Percentiles rank a stretch among this genome's conserved stretches.
These are phyloP conservation scores for Pelecanus crispus DNA, from an alignment of 2,113 vertebrate genomes.

Conservation along the genomic window DNA sequence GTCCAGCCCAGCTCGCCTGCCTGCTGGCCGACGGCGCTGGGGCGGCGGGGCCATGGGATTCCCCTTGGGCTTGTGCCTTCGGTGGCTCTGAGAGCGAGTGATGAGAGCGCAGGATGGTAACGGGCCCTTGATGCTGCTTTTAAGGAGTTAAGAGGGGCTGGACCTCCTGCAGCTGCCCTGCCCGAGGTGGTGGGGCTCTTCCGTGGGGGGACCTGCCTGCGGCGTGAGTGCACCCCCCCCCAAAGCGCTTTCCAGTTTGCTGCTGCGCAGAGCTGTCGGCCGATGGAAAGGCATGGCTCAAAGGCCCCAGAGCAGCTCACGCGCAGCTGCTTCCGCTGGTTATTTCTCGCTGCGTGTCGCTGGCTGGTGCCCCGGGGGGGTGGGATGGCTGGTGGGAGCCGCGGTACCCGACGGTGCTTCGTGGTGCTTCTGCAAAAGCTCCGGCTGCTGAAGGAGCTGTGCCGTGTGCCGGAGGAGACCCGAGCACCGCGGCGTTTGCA, in stretches of 20 bases:
- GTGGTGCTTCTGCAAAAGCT: background rate
- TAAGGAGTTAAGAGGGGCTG: background rate
- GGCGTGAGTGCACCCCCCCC: background rate
- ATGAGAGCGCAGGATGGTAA: fast-evolving
- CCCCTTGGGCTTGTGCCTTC: background rate
- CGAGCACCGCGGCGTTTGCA: fast-evolving
- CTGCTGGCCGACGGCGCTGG: background rate
- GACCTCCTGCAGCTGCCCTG: background rate
- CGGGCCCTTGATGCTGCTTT: background rate
- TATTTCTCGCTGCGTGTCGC: fast-evolving
- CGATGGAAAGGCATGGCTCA: background rate
- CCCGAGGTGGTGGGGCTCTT: background rate
- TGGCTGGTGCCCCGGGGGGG: background rate
- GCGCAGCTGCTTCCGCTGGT: background rate
- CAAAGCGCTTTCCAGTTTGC: no score
- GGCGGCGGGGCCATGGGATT: fast-evolving
- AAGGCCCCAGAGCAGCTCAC: background rate
- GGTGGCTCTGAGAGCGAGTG: fast-evolving
- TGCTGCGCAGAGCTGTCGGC: background rate
- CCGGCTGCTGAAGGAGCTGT: background rate
- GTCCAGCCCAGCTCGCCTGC: background rate
- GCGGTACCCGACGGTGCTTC: background rate
- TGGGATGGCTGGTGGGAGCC: background rate
- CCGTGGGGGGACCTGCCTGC: background rate
- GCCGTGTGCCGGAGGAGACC: fast-evolving